Percentiles rank a stretch among this genome's conserved stretches.
These are phyloP conservation scores for Branchinecta lindahli DNA, from an alignment of 1,140 invertebrate genomes.

Conservation along the genomic window DNA sequence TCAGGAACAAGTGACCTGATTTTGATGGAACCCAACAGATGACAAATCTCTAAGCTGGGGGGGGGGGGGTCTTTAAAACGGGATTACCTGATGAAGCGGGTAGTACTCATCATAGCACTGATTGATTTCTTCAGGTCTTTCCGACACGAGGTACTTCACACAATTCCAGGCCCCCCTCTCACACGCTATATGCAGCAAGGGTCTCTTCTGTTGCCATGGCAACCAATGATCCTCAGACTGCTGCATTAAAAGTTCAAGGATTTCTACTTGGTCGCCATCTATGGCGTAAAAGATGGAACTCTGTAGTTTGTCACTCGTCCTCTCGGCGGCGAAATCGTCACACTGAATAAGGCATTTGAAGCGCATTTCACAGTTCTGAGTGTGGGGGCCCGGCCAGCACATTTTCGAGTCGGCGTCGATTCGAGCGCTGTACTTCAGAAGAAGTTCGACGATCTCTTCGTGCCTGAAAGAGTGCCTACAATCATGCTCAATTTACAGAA, in stretches of 20 bases:
- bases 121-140: constrained; percentile 52
- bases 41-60: too few species aligned
- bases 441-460: constrained; percentile 35
- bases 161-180: constrained; percentile 52
- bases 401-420: constrained; percentile 35
- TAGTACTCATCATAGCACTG: constrained; percentile 57
- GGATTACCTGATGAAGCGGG: constrained; percentile 46
- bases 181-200: constrained; percentile 47
- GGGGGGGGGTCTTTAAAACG: too few species aligned
- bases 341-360: constrained; percentile 30
- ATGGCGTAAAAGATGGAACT: constrained; percentile 55
- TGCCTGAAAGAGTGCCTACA: constrained; percentile 25
- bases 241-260: constrained; percentile 45
- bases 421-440: constrained; percentile 35
- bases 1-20: too few species aligned
- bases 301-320: constrained; percentile 43
- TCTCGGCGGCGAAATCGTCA: constrained; percentile 29
- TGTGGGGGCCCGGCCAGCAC: constrained; percentile 53
- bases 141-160: constrained; percentile 45
- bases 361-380: constrained; percentile 50
- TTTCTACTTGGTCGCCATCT: constrained; percentile 48
- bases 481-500: not conserved
- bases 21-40: too few species aligned
- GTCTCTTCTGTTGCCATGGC: constrained; percentile 35
- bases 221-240: constrained; percentile 52